A percentile compares a stretch with the other conserved stretches of the same genome.
Evolutionary conservation across 1,140 invertebrate species (phyloP).

Genomic region (Leptestheria dahalacensis): DNA sequence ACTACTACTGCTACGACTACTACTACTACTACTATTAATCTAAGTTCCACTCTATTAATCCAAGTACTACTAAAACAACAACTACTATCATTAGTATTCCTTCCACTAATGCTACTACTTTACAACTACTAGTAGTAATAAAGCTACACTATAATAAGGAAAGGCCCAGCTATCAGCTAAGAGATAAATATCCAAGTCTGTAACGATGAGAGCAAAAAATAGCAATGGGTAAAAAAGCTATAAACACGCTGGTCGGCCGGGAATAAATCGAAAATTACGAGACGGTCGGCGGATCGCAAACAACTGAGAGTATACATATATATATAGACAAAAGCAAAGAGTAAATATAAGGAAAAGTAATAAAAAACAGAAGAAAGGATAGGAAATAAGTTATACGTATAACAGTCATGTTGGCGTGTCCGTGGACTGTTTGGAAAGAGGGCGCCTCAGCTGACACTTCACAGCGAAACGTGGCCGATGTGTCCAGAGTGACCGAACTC

Average conservation of each 20-base stretch:
- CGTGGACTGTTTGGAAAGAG: constrained; percentile 4
- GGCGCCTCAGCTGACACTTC: constrained; percentile 12
- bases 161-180: no score
- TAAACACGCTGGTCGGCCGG: background rate
- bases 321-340: background rate
- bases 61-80: no score
- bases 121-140: no score
- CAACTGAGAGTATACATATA: no score
- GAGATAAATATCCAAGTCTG: no score
- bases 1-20: no score
- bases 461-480: constrained; percentile 9
- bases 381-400: constrained; percentile 7
- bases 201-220: background rate
- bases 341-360: background rate
- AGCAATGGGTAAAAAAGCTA: background rate
- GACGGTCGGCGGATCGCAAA: background rate
- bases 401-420: constrained; percentile 10
- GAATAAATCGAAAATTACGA: background rate
- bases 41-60: no score
- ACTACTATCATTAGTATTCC: no score
- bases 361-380: background rate
- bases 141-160: no score
- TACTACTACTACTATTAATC: no score
- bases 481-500: constrained; percentile 1
- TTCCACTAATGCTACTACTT: no score